phyloP scores from a whole-genome alignment of 2,797 vertebrate genomes.

The Orientallactaga sibirica region DNA sequence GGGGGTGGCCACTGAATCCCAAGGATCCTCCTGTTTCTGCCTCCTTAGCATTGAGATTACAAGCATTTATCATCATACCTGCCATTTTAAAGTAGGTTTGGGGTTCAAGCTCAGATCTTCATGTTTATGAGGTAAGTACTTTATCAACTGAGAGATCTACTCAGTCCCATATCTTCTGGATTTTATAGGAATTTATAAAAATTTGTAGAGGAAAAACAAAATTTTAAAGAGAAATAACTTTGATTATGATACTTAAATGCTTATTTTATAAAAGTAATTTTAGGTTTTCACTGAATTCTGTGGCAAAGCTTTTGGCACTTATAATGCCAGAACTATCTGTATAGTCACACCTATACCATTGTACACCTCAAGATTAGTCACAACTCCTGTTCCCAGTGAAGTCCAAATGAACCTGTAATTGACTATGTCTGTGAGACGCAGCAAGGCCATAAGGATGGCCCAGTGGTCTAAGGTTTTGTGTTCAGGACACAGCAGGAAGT shows the following conservation, averaged over 20 bases:
- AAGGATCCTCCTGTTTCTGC: too few species aligned
- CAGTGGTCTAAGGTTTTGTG: too few species aligned
- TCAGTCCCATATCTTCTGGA: background rate
- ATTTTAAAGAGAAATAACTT: slow-evolving; percentile 47
- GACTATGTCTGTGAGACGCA: background rate
- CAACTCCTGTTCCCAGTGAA: background rate
- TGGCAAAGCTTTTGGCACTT: slow-evolving; percentile 17
- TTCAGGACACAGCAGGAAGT: background rate
- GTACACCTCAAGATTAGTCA: slow-evolving; percentile 40
- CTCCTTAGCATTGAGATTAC: too few species aligned
- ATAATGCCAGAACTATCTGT: background rate
- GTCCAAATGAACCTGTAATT: slow-evolving; percentile 29
- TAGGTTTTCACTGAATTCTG: slow-evolving; percentile 12
- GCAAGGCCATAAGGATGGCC: too few species aligned
- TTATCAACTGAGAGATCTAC: too few species aligned
- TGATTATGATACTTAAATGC: slow-evolving; percentile 16
- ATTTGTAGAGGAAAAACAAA: background rate
- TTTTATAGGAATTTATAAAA: slow-evolving; percentile 2
- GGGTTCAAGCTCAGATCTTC: too few species aligned
- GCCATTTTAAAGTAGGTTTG: too few species aligned
- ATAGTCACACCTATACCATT: background rate
- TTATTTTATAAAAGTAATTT: slow-evolving; percentile 52
- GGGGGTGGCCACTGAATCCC: too few species aligned
- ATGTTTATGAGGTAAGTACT: too few species aligned
- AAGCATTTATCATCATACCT: too few species aligned